Conservation (phyloP, 2,113 vertebrate genomes). For the Sinocyclocheilus anshuiensis region DNA sequence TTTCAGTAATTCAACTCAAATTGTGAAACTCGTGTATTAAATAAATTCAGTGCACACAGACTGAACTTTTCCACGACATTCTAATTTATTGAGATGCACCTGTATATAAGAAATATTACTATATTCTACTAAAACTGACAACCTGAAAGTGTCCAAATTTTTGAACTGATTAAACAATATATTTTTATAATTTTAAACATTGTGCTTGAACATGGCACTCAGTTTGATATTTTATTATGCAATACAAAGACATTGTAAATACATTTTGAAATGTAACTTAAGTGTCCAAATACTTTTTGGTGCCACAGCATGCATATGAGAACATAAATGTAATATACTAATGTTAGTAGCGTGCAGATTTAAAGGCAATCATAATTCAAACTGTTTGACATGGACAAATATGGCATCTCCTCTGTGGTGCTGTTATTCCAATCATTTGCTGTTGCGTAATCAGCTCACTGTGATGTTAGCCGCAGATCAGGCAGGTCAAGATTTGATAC, state of each 20-base stretch:
- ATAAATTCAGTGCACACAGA: too few species aligned
- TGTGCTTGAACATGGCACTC: neutral
- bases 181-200: neutral
- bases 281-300: neutral
- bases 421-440: slow-evolving; percentile 16
- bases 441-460: slow-evolving; percentile 11
- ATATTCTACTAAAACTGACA: neutral
- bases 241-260: neutral
- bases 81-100: too few species aligned
- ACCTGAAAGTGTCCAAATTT: neutral
- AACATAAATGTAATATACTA: too few species aligned
- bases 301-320: neutral
- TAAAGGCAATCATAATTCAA: slow-evolving; percentile 7
- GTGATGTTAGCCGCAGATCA: neutral
- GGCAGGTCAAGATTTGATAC: neutral
- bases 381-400: slow-evolving; percentile 1
- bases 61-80: too few species aligned
- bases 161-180: neutral
- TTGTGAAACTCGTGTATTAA: too few species aligned
- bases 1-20: too few species aligned
- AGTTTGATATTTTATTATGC: neutral
- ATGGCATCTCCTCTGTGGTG: neutral
- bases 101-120: neutral
- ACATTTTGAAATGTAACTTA: too few species aligned
- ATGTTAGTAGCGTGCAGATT: neutral